phyloP scores from a whole-genome alignment of 2,113 vertebrate genomes.

The Mesocricetus auratus region DNA sequence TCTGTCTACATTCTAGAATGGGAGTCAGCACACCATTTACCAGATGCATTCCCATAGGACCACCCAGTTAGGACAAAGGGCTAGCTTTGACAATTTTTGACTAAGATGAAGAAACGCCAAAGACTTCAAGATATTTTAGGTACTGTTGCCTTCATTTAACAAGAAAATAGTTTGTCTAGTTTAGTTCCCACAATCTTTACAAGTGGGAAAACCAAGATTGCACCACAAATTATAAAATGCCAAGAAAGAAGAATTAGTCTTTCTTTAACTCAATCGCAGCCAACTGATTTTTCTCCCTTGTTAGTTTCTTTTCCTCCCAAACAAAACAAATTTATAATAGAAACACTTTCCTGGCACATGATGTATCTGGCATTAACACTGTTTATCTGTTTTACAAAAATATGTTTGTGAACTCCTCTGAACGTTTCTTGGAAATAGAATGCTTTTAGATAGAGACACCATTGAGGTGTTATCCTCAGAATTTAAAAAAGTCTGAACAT shows the following conservation, averaged over 20 bases:
- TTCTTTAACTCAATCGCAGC: slow-evolving; percentile 53
- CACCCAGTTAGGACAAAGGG: not conserved
- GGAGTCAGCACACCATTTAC: too few species aligned
- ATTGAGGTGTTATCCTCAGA: slow-evolving; percentile 44
- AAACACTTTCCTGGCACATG: slow-evolving; percentile 42
- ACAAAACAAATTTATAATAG: slow-evolving; percentile 69
- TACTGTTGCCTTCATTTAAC: slow-evolving; percentile 48
- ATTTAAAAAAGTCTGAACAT: slow-evolving; percentile 57
- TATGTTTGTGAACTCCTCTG: slow-evolving; percentile 54
- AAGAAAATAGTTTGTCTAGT: slow-evolving; percentile 6
- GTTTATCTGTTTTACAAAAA: slow-evolving; percentile 64
- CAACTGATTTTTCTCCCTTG: slow-evolving; percentile 60
- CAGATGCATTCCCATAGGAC: not conserved
- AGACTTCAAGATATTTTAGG: not conserved
- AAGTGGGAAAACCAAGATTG: slow-evolving; percentile 54
- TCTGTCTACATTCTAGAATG: not conserved
- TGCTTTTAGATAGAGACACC: slow-evolving; percentile 68
- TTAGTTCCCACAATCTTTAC: slow-evolving; percentile 50
- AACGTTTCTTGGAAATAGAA: slow-evolving; percentile 59
- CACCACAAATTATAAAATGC: slow-evolving; percentile 28
- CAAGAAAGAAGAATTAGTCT: slow-evolving; percentile 11
- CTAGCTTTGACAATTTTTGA: not conserved
- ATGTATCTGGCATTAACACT: slow-evolving; percentile 35
- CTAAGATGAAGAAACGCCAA: not conserved
- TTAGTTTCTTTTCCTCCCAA: slow-evolving; percentile 32